phyloP scores from a whole-genome alignment of 2,113 vertebrate species.

The Labeo rohita region DNA sequence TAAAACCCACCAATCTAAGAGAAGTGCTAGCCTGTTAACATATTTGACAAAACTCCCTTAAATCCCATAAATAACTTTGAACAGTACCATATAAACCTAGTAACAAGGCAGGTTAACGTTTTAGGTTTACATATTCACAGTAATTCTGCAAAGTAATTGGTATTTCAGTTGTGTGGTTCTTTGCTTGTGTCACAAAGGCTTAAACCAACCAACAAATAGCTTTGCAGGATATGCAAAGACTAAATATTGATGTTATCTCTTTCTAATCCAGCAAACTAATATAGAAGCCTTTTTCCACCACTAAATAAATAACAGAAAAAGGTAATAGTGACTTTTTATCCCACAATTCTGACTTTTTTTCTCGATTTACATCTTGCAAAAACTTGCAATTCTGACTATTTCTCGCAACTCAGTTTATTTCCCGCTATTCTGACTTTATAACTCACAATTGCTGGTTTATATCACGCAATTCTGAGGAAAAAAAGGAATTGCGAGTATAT shows the following conservation, averaged over 20 bases:
- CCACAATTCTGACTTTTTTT: too few species aligned
- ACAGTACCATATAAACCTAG: constrained; percentile 51
- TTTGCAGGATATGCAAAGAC: constrained; percentile 21
- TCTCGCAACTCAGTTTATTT: too few species aligned
- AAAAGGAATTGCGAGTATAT: too few species aligned
- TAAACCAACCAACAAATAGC: constrained; percentile 33
- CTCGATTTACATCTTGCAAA: too few species aligned
- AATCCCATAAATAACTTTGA: constrained; percentile 44
- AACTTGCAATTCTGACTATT: too few species aligned
- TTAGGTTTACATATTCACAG: constrained; percentile 54
- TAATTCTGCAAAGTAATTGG: constrained; percentile 52
- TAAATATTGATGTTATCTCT: neutral
- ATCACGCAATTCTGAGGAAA: too few species aligned
- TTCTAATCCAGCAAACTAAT: constrained; percentile 33
- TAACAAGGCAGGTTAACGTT: constrained; percentile 47
- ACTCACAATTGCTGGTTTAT: too few species aligned
- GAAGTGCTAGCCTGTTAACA: constrained; percentile 39
- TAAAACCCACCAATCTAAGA: constrained; percentile 21
- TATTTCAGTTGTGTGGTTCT: constrained; percentile 52
- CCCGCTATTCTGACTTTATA: too few species aligned
- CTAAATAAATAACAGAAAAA: too few species aligned
- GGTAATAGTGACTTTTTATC: too few species aligned
- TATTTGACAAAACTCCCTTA: constrained; percentile 43
- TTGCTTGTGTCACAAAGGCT: constrained; percentile 41
- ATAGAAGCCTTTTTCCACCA: too few species aligned